phyloP scores from a whole-genome alignment of 2,888 invertebrate species.

The Agonopterix subpropinquella region DNA sequence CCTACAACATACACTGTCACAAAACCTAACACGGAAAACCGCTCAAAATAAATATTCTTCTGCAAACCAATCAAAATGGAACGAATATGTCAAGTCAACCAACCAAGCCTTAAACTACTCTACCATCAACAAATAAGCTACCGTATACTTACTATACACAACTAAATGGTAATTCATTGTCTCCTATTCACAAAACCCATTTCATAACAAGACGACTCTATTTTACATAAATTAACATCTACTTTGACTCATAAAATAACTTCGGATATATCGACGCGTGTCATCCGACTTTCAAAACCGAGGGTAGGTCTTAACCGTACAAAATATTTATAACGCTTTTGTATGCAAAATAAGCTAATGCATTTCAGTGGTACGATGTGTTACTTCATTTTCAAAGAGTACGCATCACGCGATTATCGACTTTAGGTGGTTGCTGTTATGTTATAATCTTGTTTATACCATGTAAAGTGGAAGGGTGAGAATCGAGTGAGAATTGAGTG shows the following conservation, averaged over 20 bases:
- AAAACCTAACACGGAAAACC: no score
- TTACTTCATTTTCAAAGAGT: conserved; percentile 35
- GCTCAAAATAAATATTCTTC: no score
- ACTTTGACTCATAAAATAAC: conserved; percentile 48
- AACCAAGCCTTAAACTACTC: no score
- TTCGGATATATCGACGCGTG: conserved; percentile 57
- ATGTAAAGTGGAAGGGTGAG: conserved; percentile 7
- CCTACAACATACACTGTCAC: no score
- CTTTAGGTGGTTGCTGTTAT: neutral
- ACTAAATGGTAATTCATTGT: conserved; percentile 26
- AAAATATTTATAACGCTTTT: conserved; percentile 72
- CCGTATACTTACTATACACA: neutral
- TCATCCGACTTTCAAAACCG: conserved; percentile 65
- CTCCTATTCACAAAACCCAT: conserved; percentile 21
- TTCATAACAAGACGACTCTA: conserved; percentile 48
- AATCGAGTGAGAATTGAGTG: neutral
- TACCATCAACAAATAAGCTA: no score
- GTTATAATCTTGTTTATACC: conserved; percentile 9
- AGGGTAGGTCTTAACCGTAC: conserved; percentile 50
- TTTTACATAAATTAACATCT: conserved; percentile 65
- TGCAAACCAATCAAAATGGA: no score
- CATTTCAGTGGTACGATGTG: conserved; percentile 47
- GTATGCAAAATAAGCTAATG: conserved; percentile 69
- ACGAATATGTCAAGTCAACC: no score
- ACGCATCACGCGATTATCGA: neutral